Base-by-base conservation (phyloP, 2,888 invertebrate genomes). In the Sturmia bella region DNA sequence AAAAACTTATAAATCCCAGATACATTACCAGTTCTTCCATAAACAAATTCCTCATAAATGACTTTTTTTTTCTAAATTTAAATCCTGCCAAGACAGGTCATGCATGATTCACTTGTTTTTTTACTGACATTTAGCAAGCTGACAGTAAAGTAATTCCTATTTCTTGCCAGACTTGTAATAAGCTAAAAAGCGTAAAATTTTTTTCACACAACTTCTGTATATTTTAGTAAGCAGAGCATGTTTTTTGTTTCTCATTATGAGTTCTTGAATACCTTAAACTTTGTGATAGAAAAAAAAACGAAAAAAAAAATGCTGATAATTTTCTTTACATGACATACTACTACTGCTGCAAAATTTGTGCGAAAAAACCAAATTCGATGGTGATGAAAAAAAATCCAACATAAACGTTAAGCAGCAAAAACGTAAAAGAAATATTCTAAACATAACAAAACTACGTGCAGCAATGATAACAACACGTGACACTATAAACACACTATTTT, bases 391-490 rank as follows among this genome's bases (percentile, higher is more conserved):
- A 69, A 52, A 66, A 48, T 43, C 66, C 37, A 50, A 72, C 45
- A 32, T 24, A 52, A 50, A 57, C 37, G 27, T 39, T 50, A 75
- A 75, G 32, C 45, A 45, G 15, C 19, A 21, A 37, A 21, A 32
- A 7, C 1, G 52, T 39, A 39, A 69, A 72, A 66, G 15, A 52
- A 72, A 6, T 4, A 17, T 83, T 84, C 80, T 83, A 86, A 87
- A 89, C 87, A 89, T 87, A 89, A 87, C 86, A 86, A 86, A 86
- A 88, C 86, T 89, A 89, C 89, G 89, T 89, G 90, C 86, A 81
- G 88, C 89, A 89, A 89, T 90, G 89, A 89, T 87, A 88, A 86
- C 87, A 87, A 88, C 89, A 89, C 89, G 90, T 89, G 89, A 89
- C 90, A 86, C 88, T 88, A 87, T 87, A 85, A 85, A 84, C 64